phyloP scores from a whole-genome alignment of 2,888 invertebrate species.

The Stenurella melanura region DNA sequence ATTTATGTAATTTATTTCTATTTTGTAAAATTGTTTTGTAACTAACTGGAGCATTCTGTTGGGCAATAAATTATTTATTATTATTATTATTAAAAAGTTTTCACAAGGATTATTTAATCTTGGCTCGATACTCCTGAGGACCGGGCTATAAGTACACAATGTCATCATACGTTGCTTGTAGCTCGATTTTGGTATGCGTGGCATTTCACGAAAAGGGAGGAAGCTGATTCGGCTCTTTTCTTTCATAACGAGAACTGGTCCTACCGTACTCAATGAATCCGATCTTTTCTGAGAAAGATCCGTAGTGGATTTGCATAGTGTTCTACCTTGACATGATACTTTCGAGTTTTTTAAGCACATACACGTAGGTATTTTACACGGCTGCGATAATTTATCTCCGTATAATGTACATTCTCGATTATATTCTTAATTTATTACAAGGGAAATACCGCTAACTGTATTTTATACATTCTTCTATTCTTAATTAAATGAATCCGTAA shows the following conservation, averaged over 20 bases:
- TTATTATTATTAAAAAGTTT: too few relatives aligned
- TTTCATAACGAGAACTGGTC: conserved; percentile 18
- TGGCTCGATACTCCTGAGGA: too few relatives aligned
- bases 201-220: conserved; percentile 7
- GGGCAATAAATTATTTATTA: too few relatives aligned
- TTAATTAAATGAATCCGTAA: not conserved
- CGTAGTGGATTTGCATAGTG: conserved; percentile 13
- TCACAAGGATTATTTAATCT: too few relatives aligned
- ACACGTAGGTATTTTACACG: conserved; percentile 1
- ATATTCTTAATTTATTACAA: conserved; percentile 12
- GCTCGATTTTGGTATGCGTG: not conserved
- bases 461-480: not conserved
- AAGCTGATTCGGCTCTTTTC: conserved; percentile 20
- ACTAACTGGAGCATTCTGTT: too few relatives aligned
- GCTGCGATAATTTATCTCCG: conserved; percentile 3
- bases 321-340: conserved; percentile 23
- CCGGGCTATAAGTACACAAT: conserved; percentile 18
- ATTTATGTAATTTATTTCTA: too few relatives aligned
- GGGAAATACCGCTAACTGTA: not conserved
- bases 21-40: too few relatives aligned
- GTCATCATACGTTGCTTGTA: conserved; percentile 5
- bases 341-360: conserved; percentile 16
- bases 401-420: not conserved
- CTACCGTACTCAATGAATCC: conserved; percentile 26
- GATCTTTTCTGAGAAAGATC: conserved; percentile 9